Evolutionary conservation across 2,888 invertebrate species (phyloP).

Genomic region (Timema podura): DNA sequence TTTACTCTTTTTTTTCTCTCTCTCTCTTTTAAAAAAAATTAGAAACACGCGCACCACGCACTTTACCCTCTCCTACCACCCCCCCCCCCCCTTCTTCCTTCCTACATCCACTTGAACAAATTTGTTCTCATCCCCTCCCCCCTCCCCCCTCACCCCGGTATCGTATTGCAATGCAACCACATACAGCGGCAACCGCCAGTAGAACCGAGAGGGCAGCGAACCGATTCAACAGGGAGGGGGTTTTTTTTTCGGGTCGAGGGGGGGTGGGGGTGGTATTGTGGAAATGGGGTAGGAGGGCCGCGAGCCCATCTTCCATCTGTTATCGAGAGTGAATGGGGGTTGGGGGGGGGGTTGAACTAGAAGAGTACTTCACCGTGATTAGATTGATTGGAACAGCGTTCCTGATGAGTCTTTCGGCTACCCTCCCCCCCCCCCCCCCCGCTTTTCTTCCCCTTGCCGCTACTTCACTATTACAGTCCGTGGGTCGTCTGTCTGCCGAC

Average conservation of each 20-base stretch:
- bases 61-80: neutral
- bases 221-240: neutral
- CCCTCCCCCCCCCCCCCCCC: constrained; percentile 14
- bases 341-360: neutral
- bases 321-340: constrained; percentile 17
- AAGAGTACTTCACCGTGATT: constrained; percentile 31
- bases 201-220: neutral
- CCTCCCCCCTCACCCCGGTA: constrained; percentile 11
- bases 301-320: constrained; percentile 31
- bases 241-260: neutral
- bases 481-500: neutral
- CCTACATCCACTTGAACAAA: constrained; percentile 26
- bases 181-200: neutral
- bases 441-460: neutral
- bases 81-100: neutral
- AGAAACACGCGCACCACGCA: neutral
- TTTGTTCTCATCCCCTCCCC: constrained; percentile 25
- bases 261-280: neutral
- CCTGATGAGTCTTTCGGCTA: constrained; percentile 29
- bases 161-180: constrained; percentile 14
- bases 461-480: neutral
- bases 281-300: too few species aligned
- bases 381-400: constrained; percentile 33
- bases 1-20: too few species aligned
- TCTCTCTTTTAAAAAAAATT: too few species aligned